Percentiles rank a stretch among this genome's conserved stretches.
These are phyloP conservation scores for Zygogramma bicolorata DNA, from an alignment of 2,888 invertebrate genomes.

Conservation along the genomic window DNA sequence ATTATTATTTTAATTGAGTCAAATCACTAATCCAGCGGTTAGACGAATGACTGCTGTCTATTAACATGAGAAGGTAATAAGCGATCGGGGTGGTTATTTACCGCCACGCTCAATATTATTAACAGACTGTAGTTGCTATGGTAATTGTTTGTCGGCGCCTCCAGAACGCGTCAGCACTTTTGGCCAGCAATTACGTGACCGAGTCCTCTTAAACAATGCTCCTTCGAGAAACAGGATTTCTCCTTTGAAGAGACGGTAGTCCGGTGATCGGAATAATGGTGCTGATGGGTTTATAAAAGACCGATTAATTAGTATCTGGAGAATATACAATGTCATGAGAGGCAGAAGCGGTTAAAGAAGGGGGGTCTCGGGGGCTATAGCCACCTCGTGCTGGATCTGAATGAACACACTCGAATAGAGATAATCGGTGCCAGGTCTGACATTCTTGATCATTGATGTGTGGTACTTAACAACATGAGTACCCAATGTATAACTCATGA, in stretches of 20 bases:
- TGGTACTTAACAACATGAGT: too few relatives aligned
- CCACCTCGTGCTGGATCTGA: too few relatives aligned
- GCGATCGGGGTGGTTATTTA: slow-evolving; percentile 50
- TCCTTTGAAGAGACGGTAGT: slow-evolving; percentile 46
- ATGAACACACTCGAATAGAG: too few relatives aligned
- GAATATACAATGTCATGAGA: too few relatives aligned
- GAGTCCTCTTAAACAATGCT: slow-evolving; percentile 63
- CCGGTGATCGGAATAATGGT: neutral
- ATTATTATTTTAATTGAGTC: slow-evolving; percentile 25
- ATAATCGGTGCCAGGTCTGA: too few relatives aligned
- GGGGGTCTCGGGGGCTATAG: too few relatives aligned
- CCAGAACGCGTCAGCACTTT: slow-evolving; percentile 64
- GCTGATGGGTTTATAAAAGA: too few relatives aligned
- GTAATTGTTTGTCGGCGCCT: slow-evolving; percentile 67
- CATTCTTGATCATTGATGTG: too few relatives aligned
- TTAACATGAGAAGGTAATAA: slow-evolving; percentile 38
- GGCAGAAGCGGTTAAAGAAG: too few relatives aligned
- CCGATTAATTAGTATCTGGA: too few relatives aligned
- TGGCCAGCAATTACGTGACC: slow-evolving; percentile 65
- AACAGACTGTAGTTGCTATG: slow-evolving; percentile 52
- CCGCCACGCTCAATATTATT: slow-evolving; percentile 45
- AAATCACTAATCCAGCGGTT: slow-evolving; percentile 33
- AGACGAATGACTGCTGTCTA: slow-evolving; percentile 18
- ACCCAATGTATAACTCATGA: too few relatives aligned
- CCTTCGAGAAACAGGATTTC: slow-evolving; percentile 8